Base-by-base conservation (phyloP, 2,888 invertebrate genomes). In the Octodonta nipae region DNA sequence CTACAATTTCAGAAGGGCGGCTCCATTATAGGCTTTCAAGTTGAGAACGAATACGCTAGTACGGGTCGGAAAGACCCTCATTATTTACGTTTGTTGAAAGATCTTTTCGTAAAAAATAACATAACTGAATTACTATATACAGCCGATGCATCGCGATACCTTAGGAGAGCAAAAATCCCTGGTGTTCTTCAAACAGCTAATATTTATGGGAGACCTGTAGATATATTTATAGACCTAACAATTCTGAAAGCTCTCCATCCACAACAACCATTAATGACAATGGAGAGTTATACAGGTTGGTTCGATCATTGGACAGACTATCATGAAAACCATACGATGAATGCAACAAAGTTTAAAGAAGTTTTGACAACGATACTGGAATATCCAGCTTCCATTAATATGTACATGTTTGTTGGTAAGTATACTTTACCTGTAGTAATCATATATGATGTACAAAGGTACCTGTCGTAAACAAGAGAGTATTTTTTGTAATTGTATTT, bases 21-120 rank as follows among this genome's bases (percentile, higher is more conserved):
- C 0, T 85, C 87, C 0, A 75, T 89, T 16, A 84, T 89, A 35
- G 76, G 83, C 67, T 76, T 88, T 22, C 88, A 89, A 46, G 73
- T 87, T 13, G 93, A 95, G 65, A 96, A 50, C 16, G 49, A 49
- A 34, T 49, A 49, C 30, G 50, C 50, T 1, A 86, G 87, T 49
- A 53, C 55, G 16, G 40, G 33, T 13, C 16, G 26, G 15, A 45
- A 51, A 7, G 61, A 62, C 39, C 42, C 37, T 8, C 38, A 46
- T 10, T 66, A 68, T 43, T 37, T 67, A 41, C 41, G 50, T 26
- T 48, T 55, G 35, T 43, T 70, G 2, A 52, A 56, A 32, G 45
- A 61, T 25, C 33, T 57, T 11, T 53, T 62, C 40, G 37, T 49
- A 30, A 44, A 49, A 3, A 47, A 56, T 37, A 61, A 61, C n/a